A percentile compares a stretch with the other conserved stretches of the same genome.
These are phyloP conservation scores for Pygoscelis adeliae DNA, from an alignment of 2,113 vertebrate genomes.

Conservation along the genomic window DNA sequence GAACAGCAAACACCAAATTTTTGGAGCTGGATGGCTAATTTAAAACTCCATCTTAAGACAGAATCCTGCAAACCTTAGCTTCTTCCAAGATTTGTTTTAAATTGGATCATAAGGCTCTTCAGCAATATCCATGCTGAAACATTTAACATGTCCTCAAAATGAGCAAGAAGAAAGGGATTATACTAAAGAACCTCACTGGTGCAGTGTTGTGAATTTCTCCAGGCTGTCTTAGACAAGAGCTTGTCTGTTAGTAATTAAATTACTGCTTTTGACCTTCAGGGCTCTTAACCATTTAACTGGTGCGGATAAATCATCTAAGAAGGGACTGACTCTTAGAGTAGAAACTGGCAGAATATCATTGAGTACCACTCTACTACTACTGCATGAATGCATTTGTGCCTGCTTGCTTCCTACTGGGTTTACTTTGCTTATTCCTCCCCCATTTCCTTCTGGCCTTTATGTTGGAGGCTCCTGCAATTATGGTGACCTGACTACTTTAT, in stretches of 20 bases:
- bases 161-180: not conserved
- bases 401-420: not conserved
- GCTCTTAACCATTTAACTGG: not conserved
- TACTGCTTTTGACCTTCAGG: not conserved
- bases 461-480: not conserved
- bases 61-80: not conserved
- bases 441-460: not conserved
- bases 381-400: not conserved
- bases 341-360: not conserved
- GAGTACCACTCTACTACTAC: not conserved
- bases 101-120: not conserved
- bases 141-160: not conserved
- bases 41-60: not conserved
- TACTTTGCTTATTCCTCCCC: not conserved
- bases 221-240: not conserved
- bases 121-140: not conserved
- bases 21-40: not conserved
- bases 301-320: not conserved
- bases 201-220: not conserved
- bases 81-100: not conserved
- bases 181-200: not conserved
- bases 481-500: not conserved
- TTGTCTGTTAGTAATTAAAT: conserved; percentile 18
- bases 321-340: not conserved
- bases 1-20: not conserved